Conservation (phyloP, 2,888 invertebrate species). For the Andrena bucephala region DNA sequence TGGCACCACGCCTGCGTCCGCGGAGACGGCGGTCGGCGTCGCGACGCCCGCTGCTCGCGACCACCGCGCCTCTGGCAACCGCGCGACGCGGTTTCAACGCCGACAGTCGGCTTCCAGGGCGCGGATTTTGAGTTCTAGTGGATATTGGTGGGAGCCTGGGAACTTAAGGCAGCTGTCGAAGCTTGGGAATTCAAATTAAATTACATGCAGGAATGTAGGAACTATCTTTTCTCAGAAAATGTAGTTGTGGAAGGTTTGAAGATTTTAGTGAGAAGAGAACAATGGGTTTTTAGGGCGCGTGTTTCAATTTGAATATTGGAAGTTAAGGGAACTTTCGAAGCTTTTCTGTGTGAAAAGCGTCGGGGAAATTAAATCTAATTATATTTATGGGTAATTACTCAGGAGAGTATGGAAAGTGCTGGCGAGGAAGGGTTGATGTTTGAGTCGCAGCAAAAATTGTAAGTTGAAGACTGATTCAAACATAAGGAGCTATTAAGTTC, state of each 20-base stretch:
- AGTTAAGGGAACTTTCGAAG: too few species aligned
- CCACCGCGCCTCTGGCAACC: slow-evolving; percentile 10
- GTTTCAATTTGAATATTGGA: too few species aligned
- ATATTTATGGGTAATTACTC: too few species aligned
- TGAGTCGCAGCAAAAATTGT: too few species aligned
- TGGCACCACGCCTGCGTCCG: slow-evolving; percentile 73
- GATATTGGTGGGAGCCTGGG: neutral
- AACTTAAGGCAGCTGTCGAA: neutral
- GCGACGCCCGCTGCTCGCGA: slow-evolving; percentile 52
- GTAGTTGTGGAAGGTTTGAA: neutral
- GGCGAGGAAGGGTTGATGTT: too few species aligned
- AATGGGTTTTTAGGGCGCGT: neutral
- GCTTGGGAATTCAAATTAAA: neutral
- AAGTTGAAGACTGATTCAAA: too few species aligned
- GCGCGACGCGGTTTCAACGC: slow-evolving; percentile 29
- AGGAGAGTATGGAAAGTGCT: too few species aligned
- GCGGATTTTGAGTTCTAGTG: slow-evolving; percentile 33
- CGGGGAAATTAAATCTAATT: too few species aligned
- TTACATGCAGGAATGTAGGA: neutral
- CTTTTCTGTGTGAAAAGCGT: too few species aligned
- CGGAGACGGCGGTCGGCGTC: slow-evolving; percentile 44
- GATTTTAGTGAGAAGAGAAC: neutral
- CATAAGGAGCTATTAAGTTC: too few species aligned
- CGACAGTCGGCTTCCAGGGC: neutral
- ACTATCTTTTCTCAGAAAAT: neutral